Percentiles rank a stretch among this genome's conserved stretches.
These are phyloP conservation scores for Halocaridina rubra DNA, from an alignment of 2,888 invertebrate species.

Conservation along the genomic window DNA sequence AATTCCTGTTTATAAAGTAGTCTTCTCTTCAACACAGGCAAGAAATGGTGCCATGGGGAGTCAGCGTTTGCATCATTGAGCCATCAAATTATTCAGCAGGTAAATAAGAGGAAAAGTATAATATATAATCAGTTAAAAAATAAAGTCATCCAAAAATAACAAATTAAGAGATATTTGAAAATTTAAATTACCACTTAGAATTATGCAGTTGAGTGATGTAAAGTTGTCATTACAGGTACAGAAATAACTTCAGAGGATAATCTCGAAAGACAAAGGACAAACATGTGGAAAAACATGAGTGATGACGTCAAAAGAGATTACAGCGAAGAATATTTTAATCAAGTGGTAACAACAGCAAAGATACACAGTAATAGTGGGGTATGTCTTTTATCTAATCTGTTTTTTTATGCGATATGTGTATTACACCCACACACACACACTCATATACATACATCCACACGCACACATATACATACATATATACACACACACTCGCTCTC, in stretches of 20 bases:
- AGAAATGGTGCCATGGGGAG: constrained; percentile 33
- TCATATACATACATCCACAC: too few species aligned
- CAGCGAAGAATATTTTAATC: constrained; percentile 14
- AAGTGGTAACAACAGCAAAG: neutral
- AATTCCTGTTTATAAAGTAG: neutral
- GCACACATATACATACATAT: too few species aligned
- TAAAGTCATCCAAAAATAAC: too few species aligned
- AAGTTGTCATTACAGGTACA: constrained; percentile 6
- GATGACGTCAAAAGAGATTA: constrained; percentile 9
- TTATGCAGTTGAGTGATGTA: too few species aligned
- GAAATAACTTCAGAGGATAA: neutral
- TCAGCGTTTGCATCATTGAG: constrained; percentile 1
- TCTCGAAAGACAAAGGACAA: neutral
- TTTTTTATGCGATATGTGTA: too few species aligned
- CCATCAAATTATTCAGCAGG: constrained; percentile 22
- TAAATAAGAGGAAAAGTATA: neutral
- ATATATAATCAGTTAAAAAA: too few species aligned
- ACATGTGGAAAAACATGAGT: constrained; percentile 27
- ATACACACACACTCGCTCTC: too few species aligned
- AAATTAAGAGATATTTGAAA: too few species aligned
- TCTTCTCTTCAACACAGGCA: neutral
- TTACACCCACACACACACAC: too few species aligned
- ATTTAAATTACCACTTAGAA: too few species aligned
- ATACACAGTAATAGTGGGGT: neutral
- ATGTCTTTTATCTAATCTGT: neutral